Evolutionary conservation across 2,113 vertebrate species (phyloP).

Genomic region (Cercocebus atys): DNA sequence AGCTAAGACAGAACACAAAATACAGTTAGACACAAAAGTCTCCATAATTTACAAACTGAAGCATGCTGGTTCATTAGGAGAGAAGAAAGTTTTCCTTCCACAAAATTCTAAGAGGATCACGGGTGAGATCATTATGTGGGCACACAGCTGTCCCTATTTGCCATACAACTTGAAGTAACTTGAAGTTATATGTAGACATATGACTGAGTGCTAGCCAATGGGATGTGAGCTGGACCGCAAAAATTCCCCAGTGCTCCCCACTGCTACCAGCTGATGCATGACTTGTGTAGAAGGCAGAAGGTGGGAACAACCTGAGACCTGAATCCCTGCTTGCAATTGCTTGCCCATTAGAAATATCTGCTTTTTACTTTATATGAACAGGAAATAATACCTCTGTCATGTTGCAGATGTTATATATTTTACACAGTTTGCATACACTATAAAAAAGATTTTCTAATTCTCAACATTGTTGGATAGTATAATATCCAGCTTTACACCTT

Average conservation of each 20-base stretch:
- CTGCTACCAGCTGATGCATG: neutral
- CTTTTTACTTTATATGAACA: neutral
- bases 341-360: neutral
- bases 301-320: neutral
- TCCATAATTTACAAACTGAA: slow-evolving; percentile 4
- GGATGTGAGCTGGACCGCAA: neutral
- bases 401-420: neutral
- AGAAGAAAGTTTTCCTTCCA: neutral
- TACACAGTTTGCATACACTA: neutral
- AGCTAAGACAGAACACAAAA: slow-evolving; percentile 27
- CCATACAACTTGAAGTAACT: neutral
- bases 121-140: neutral
- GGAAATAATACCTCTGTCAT: neutral
- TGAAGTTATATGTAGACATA: neutral
- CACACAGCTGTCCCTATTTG: neutral
- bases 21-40: neutral
- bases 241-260: neutral
- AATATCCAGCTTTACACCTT: neutral
- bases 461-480: neutral
- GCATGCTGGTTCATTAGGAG: neutral
- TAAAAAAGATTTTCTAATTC: neutral
- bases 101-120: neutral
- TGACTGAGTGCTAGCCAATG: neutral
- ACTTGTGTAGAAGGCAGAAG: neutral
- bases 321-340: neutral